A percentile compares a stretch with the other conserved stretches of the same genome.
Conservation (phyloP, 2,888 invertebrate genomes). For the Chymomyza amoena region DNA sequence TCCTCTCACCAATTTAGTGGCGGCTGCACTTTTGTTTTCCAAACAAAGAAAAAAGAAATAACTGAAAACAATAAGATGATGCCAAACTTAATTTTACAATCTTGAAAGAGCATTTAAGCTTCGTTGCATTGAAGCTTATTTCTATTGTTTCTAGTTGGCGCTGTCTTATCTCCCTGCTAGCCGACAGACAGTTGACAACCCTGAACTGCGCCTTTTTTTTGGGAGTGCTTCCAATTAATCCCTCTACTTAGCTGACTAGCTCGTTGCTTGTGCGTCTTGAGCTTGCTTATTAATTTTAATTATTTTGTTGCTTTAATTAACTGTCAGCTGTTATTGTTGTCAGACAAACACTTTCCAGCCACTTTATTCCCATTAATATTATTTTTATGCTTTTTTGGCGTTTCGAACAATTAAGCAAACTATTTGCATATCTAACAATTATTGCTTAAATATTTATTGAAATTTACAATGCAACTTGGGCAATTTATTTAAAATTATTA, state of each 20-base stretch:
- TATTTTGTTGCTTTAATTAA: conserved; percentile 10
- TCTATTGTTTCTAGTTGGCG: neutral
- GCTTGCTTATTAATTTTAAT: conserved; percentile 10
- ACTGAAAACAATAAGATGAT: neutral
- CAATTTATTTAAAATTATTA: neutral
- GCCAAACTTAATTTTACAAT: neutral
- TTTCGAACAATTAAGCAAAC: conserved; percentile 2
- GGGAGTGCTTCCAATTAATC: neutral
- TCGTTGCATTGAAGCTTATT: neutral
- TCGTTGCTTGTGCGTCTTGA: neutral
- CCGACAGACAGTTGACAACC: too few species aligned
- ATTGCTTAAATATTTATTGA: neutral
- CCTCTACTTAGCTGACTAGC: neutral
- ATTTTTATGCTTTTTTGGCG: neutral
- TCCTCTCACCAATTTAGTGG: too few species aligned
- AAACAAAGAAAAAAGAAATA: too few species aligned
- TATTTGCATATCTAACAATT: conserved; percentile 2
- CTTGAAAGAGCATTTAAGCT: neutral
- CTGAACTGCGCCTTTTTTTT: neutral
- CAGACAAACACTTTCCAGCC: neutral
- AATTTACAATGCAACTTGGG: neutral
- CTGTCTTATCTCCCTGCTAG: neutral
- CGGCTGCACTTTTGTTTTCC: too few species aligned
- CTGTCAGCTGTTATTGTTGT: conserved; percentile 15
- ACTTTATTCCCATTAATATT: neutral